phyloP scores from a whole-genome alignment of 2,113 vertebrate species.

The Chelonoidis abingdonii region DNA sequence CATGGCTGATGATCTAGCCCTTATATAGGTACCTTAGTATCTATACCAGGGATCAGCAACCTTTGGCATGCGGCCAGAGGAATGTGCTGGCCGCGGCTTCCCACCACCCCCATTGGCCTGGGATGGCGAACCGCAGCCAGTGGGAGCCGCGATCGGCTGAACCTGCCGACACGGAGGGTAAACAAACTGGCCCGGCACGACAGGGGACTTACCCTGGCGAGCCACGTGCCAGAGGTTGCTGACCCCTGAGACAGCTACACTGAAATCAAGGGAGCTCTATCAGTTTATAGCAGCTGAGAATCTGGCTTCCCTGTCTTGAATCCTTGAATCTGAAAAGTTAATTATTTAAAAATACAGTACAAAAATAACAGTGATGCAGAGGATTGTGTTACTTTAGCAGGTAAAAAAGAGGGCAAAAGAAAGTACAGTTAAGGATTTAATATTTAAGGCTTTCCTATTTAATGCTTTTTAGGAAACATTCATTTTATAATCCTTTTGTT shows the following conservation, averaged over 20 bases:
- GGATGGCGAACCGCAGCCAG: no score
- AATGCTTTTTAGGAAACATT: neutral
- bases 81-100: no score
- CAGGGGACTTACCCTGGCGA: no score
- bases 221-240: no score
- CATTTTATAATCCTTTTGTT: neutral
- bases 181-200: no score
- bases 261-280: neutral
- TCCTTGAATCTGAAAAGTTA: neutral
- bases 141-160: no score
- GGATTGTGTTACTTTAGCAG: neutral
- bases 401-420: neutral
- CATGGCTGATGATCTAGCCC: no score
- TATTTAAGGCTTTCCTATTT: neutral
- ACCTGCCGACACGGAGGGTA: no score
- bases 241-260: neutral
- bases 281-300: accelerated
- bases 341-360: neutral
- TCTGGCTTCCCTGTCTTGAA: neutral
- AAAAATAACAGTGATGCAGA: neutral
- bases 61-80: no score
- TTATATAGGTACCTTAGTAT: no score
- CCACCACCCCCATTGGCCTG: no score
- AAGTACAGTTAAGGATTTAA: neutral
- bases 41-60: no score